Evolutionary conservation across 2,113 vertebrate species (phyloP).

Genomic region (Pelusios castaneus): DNA sequence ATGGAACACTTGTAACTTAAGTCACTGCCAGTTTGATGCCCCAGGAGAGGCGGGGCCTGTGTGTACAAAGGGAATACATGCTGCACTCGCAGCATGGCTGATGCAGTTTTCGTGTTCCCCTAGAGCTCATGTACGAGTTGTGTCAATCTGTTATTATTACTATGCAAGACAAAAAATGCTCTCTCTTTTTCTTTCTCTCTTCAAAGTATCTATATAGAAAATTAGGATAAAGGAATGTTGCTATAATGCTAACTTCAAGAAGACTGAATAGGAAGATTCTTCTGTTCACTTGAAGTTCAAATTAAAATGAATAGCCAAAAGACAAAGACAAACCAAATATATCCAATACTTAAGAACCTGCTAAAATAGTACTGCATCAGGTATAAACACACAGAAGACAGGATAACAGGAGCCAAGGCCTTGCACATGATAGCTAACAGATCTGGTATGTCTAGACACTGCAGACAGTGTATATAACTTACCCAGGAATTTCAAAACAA

Average conservation of each 20-base stretch:
- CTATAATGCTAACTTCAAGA: neutral
- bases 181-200: neutral
- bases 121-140: neutral
- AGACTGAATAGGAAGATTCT: neutral
- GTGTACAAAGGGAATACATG: neutral
- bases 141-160: neutral
- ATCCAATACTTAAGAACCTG: neutral
- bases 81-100: neutral
- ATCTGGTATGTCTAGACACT: neutral
- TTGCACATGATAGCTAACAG: neutral
- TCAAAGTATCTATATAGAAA: neutral
- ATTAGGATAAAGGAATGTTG: neutral
- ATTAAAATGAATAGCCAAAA: neutral
- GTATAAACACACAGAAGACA: neutral
- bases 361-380: neutral
- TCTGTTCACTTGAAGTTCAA: neutral
- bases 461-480: neutral
- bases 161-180: neutral
- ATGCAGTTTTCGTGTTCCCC: neutral
- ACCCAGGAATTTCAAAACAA: conserved; percentile 23
- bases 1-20: neutral
- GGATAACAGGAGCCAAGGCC: neutral
- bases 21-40: neutral
- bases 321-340: neutral
- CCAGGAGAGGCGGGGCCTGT: neutral